A percentile compares a stretch with the other conserved stretches of the same genome.
These are phyloP conservation scores for Styela plicata DNA, from an alignment of 23 tunicate species.

Conservation along the genomic window DNA sequence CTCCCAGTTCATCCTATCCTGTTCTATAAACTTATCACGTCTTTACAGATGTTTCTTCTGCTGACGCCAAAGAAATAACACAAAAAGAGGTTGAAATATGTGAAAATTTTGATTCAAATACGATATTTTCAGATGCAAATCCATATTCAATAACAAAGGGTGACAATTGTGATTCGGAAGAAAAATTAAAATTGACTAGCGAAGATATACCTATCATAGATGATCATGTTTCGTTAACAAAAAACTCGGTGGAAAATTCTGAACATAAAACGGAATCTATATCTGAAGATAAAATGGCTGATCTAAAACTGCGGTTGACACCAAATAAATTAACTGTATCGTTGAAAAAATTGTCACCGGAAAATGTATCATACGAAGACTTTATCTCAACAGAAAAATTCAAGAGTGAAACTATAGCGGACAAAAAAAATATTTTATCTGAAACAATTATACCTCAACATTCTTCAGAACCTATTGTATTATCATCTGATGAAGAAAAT, in stretches of 20 bases:
- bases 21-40: no score
- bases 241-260: background rate
- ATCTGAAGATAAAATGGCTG: background rate
- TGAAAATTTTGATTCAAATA: no score
- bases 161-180: background rate
- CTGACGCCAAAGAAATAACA: no score
- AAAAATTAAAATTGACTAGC: background rate
- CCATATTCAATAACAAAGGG: no score
- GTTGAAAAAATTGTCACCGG: background rate
- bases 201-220: background rate
- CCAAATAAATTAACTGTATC: background rate
- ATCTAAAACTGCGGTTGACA: background rate
- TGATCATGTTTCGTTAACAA: background rate
- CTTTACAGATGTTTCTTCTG: no score
- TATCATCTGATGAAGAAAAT: background rate
- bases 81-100: no score
- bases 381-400: background rate
- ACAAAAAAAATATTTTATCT: background rate
- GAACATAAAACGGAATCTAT: background rate
- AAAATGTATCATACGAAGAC: background rate
- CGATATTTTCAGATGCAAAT: no score
- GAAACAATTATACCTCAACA: background rate
- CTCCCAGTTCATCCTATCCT: no score
- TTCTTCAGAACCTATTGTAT: background rate
- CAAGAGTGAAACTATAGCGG: background rate